Base-by-base conservation (phyloP, 2,888 invertebrate species). In the Drosophila diplacantha region DNA sequence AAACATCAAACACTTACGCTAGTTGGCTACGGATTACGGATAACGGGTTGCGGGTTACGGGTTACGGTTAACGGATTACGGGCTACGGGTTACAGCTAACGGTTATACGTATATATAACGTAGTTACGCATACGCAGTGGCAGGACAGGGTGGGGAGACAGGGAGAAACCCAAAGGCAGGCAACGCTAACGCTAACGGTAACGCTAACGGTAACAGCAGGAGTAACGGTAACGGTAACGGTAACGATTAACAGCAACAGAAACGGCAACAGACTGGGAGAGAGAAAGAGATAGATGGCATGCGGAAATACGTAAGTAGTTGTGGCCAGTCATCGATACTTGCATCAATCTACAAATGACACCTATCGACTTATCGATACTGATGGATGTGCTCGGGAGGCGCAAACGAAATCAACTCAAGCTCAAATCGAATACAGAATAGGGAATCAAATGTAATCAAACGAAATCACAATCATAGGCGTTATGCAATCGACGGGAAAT, bases 1-100 rank as follows among this genome's bases (percentile, higher is more conserved):
- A 74, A 51, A 43, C 59, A 58, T 38, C 44, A 44, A 75, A 75
- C 76, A 82, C 77, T 79, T 79, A 78, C 82, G 72, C 74, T 63
- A 76, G 24, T 41, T 41, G 50, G 9, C 9, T 57, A 58, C 43
- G 31, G 49, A 2, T 24, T 0, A 39, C 39, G 39, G 32, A 20
- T 9, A 24, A 39, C 31, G 31, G 39, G 7, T 20, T 22, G 58
- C 79, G 71, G 50, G 3, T 11, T 44, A 58, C 41, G 16, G 60
- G 1, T 22, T 4, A 38, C 38, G 38, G 37, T 18, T 7, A 7
- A 39, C 39, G 39, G 61, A 1, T 22, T 14, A 38, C 38, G 20
- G 37, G 18, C 18, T 39, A 32, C 38, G 24, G 56, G 9, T 46
- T 39, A 59, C 79, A 64, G 50, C n/a, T 22, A 37, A 58, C 20